Conservation (phyloP, 2,113 vertebrate genomes). For the Tenrec ecaudatus region DNA sequence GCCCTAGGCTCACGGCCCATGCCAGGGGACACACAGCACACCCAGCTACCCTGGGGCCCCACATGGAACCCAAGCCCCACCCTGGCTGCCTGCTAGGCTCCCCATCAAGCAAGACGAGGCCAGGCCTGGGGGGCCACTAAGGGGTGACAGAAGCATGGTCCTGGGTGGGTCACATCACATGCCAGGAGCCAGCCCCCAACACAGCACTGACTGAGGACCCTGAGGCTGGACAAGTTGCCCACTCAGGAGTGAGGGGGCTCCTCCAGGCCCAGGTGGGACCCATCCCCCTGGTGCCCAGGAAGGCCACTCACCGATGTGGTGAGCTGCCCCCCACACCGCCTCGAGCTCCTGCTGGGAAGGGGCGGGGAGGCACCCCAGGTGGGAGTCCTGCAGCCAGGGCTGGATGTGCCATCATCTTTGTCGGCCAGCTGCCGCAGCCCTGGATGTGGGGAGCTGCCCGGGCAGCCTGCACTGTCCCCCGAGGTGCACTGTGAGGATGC, state of each 20-base stretch:
- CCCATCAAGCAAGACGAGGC: background rate
- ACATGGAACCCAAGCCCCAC: background rate
- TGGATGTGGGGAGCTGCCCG: constrained; percentile 62
- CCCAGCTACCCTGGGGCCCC: background rate
- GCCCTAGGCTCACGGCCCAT: background rate
- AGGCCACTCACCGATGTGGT: constrained; percentile 87
- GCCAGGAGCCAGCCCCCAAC: too few species aligned
- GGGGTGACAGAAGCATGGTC: background rate
- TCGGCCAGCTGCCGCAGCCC: constrained; percentile 58
- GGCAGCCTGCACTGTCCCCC: constrained; percentile 19
- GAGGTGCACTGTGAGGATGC: background rate
- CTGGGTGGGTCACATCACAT: background rate
- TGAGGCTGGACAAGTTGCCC: too few species aligned
- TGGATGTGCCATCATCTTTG: constrained; percentile 83
- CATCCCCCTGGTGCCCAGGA: background rate
- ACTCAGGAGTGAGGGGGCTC: too few species aligned
- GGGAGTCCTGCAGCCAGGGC: constrained; percentile 76
- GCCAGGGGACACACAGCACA: too few species aligned
- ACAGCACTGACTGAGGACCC: too few species aligned
- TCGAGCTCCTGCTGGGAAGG: constrained; percentile 84
- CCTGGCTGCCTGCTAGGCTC: background rate
- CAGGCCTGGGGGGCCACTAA: background rate
- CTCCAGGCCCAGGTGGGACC: too few species aligned
- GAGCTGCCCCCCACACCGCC: constrained; percentile 81
- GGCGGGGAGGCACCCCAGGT: constrained; percentile 69